These are phyloP conservation scores for Cosmia pyralina DNA, from an alignment of 2,888 invertebrate species.

Conservation along the genomic window DNA sequence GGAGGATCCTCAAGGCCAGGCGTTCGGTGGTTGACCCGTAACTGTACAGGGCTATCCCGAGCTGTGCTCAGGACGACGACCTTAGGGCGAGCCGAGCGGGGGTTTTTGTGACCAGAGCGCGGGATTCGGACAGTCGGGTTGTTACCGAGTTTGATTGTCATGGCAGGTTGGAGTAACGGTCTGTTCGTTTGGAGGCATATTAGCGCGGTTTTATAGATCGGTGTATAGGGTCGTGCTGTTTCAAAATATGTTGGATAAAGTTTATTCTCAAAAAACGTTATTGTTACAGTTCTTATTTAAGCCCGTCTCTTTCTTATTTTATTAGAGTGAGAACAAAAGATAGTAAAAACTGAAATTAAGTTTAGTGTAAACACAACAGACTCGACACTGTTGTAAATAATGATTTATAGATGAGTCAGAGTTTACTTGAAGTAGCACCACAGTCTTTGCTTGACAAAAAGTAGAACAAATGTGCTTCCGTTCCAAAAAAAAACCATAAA, in stretches of 20 bases:
- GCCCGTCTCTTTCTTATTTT: not conserved
- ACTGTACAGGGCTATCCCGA: constrained; percentile 68
- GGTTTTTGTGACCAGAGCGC: constrained; percentile 50
- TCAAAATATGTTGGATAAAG: not conserved
- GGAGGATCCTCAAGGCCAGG: constrained; percentile 66
- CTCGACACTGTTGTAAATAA: no score
- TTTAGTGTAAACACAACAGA: not conserved
- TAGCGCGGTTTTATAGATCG: not conserved
- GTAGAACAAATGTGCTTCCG: not conserved
- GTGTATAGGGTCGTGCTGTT: not conserved
- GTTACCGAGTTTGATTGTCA: constrained; percentile 19
- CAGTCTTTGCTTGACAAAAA: not conserved
- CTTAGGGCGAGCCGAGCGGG: constrained; percentile 29
- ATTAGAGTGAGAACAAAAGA: not conserved
- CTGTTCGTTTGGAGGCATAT: constrained; percentile 1
- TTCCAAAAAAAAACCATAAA: not conserved
- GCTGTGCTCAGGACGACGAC: constrained; percentile 61
- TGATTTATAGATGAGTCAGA: not conserved
- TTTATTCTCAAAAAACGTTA: not conserved
- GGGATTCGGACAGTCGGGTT: constrained; percentile 46
- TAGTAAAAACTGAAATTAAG: not conserved
- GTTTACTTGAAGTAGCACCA: not conserved
- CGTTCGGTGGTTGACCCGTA: constrained; percentile 64
- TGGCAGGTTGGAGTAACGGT: constrained; percentile 21
- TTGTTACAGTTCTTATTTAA: not conserved